Percentiles rank a stretch among this genome's conserved stretches.
Conservation (phyloP, 2,888 invertebrate genomes). For the Harpalus rubripes region DNA sequence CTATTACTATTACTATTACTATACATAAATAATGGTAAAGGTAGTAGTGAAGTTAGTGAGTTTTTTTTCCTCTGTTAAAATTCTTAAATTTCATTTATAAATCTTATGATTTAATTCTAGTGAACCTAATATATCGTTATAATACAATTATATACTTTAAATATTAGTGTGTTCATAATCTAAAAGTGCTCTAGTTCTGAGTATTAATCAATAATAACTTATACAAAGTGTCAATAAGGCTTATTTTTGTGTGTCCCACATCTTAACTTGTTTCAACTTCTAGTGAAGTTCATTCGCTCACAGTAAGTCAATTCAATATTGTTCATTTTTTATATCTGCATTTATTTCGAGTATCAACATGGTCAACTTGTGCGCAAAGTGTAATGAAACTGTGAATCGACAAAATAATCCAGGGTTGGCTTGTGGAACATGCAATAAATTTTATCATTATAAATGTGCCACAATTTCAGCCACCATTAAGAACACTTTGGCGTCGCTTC, state of each 20-base stretch:
- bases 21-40: too few species aligned
- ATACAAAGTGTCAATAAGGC: slow-evolving; percentile 1
- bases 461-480: background rate
- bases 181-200: background rate
- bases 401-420: slow-evolving; percentile 29
- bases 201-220: background rate
- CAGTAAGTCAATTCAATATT: slow-evolving; percentile 12
- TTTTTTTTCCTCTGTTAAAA: background rate
- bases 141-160: background rate
- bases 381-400: slow-evolving; percentile 5
- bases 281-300: background rate
- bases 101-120: background rate
- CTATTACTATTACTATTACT: too few species aligned
- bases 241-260: background rate
- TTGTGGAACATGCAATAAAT: background rate
- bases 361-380: slow-evolving; percentile 22
- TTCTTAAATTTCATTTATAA: background rate
- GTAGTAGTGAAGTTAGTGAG: too few species aligned
- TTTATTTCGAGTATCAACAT: background rate
- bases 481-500: background rate
- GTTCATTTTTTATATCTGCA: background rate
- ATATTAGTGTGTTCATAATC: background rate
- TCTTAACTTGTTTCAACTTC: background rate
- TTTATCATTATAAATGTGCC: slow-evolving; percentile 2
- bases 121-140: background rate